Evolutionary conservation across 2,888 invertebrate species (phyloP), one percentile per base, ranked within the genome.

Genomic region (Xylota segnis): DNA sequence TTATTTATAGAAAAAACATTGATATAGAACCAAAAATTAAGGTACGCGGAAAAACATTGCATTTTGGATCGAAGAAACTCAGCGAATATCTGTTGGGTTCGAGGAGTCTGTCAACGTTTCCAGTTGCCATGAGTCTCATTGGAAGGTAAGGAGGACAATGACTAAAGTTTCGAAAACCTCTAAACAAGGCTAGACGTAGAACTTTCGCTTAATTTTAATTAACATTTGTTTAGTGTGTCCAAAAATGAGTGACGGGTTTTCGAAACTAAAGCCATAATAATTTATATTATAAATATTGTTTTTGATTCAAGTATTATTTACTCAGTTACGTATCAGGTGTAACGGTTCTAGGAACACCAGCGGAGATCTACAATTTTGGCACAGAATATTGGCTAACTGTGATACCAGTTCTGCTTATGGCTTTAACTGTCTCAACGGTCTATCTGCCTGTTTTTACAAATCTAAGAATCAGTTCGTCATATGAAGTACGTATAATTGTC

Each of bases 281-380:
- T 29, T 56, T 23, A 45, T 27, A 12, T 7, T n/a, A 16, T 16
- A 12, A 23, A 54, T 32, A n/a, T 45, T 66, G 7, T 6, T 59
- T 72, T 23, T 71, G 27, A 47, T 3, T 61, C 47, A 54, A 37
- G 12, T 47, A 81, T 87, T 84, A 83, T 88, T 88, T 87, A 70
- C 77, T 66, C 91, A 97, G 97, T 91, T 97, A 97, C 90, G 95
- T 97, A 90, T 97, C 97, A 12, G 97, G 97, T 66, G 96, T 97
- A 63, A 97, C 97, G 66, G 95, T 97, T 88, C 93, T 97, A 88
- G 97, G 97, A 34, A 97, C 96, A 4, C 97, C 97, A 6, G 95
- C 97, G 0, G 97, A 97, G 93, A 95, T 97, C 90, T 97, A 97
- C 93, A 96, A 96, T 92, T 97, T 95, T 90, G 97, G 97, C 32